phyloP scores from a whole-genome alignment of 2,888 invertebrate genomes.

The Epirrhoe alternata region DNA sequence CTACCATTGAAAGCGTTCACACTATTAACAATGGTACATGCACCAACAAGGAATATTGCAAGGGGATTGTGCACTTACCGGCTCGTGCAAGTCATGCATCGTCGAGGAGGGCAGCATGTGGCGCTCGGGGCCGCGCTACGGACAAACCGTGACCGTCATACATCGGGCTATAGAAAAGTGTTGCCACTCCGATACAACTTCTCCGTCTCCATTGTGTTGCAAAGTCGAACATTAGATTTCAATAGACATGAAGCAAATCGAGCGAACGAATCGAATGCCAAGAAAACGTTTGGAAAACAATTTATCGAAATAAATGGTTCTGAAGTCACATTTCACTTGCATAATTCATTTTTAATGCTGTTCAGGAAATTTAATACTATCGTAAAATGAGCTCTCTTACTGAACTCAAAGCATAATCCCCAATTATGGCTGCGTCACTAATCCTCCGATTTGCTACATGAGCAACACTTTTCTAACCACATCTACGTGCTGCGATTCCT shows the following conservation, averaged over 20 bases:
- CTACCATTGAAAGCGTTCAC: constrained; percentile 67
- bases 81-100: constrained; percentile 85
- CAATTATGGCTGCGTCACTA: neutral
- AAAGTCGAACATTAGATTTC: constrained; percentile 17
- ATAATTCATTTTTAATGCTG: constrained; percentile 17
- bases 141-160: constrained; percentile 74
- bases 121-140: constrained; percentile 81
- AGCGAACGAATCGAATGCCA: constrained; percentile 28
- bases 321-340: constrained; percentile 3
- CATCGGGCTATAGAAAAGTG: constrained; percentile 41
- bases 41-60: constrained; percentile 41
- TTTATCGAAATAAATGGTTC: constrained; percentile 4
- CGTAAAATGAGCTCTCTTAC: constrained; percentile 2
- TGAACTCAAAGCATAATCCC: neutral
- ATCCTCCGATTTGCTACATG: constrained; percentile 17
- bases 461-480: constrained; percentile 34
- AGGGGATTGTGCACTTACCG: constrained; percentile 80
- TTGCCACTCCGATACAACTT: constrained; percentile 26
- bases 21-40: constrained; percentile 62
- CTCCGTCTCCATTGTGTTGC: constrained; percentile 17
- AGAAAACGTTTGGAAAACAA: constrained; percentile 10
- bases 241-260: constrained; percentile 26
- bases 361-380: constrained; percentile 4
- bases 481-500: constrained; percentile 19
- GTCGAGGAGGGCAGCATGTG: constrained; percentile 84